Base-by-base conservation (phyloP, 2,888 invertebrate genomes). In the Halocaridina rubra region DNA sequence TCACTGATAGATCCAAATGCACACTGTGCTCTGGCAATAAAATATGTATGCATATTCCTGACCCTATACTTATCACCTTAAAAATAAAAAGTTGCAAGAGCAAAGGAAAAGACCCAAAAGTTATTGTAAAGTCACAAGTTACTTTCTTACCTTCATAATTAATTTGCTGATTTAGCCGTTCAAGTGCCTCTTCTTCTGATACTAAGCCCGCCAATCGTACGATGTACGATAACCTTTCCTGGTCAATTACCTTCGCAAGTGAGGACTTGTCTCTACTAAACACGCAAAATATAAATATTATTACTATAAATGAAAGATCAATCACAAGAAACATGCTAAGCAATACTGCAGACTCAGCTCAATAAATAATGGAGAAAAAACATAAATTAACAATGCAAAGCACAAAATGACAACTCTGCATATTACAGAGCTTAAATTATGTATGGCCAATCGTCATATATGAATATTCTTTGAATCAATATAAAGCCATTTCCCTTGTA, bases 141-240 rank as follows among this genome's bases (percentile, higher is more conserved):
- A 59, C 16, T 10, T 24, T 1, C 53, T 24, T 80, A 86, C 86
- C 86, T 59, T 86, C 86, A 75, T 86, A 86, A 74, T 86, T 82
- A 16, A 86, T 80, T 39, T 86, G 86, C 29, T 86, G 74, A 57
- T 86, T 86, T 16, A 80, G 79, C 3, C 82, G 79, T 39, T 79
- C 59, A 16, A 82, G 32, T 19, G 81, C 86, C 39, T 86, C 86
- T 53, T 86, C 82, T 29, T 86, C 82, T 16, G 86, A 27, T 13
- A 86, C 86, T 16, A 86, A 76, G 19, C 86, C 86, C 24, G 86
- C 86, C 75, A 86, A 30, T 5, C 67, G 57, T 13, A 86, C 86
- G 7, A 86, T 80, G 24, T 75, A 39, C 13, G 81, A 72, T 59
- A 86, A 19, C 39, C 79, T 74, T 10, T 82, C 80, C 3, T 57